Evolutionary conservation across 2,113 vertebrate species (phyloP), one percentile per base, ranked within the genome.

Genomic region (Syngnathus typhle): DNA sequence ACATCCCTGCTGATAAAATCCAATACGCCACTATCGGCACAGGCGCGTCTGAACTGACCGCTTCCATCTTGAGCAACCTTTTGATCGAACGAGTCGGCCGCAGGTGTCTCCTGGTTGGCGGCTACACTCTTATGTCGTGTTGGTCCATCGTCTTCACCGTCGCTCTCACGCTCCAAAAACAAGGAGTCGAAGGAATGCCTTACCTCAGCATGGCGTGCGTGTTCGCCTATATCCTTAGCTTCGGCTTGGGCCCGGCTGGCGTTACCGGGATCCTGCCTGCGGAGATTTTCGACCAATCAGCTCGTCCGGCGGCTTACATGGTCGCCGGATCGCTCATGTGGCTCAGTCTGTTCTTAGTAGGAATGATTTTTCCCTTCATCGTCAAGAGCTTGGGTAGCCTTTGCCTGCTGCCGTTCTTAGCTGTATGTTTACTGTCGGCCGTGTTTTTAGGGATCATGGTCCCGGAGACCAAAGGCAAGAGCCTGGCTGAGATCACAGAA

Each of bases 381-480:
- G 81, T 94, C 84, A 88, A 70, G 15, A 68, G 78, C 13, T 72
- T 98, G 54, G 93, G 88, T 27, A 71, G 84, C 71, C 92, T 91
- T 81, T 92, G 95, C 84, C 98, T 92, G 18, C 1, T 95, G 41
- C 95, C 94, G 0, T 96, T 98, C 85, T 76, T 93, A 2, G 62
- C 39, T 0, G 90, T 95, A 21, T 96, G 95, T 61, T 0, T 93
- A 70, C 75, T 83, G 19, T 84, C 88, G 0, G 86, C 93, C 1
- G 5, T 92, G 59, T 94, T 92, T 60, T 66, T 93, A 21, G 80
- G 86, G 7, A 47, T 93, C 49, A 91, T 90, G 38, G 85, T 98
- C 59, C 95, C 95, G 0, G 95, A 98, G 87, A 98, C 95, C 13
- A 96, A 95, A 71, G 95, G 93, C 38, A 95, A 93, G 68, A 93